Evolutionary conservation across 2,888 invertebrate species (phyloP), one percentile per base, ranked within the genome.

Genomic region (Amiota minor): DNA sequence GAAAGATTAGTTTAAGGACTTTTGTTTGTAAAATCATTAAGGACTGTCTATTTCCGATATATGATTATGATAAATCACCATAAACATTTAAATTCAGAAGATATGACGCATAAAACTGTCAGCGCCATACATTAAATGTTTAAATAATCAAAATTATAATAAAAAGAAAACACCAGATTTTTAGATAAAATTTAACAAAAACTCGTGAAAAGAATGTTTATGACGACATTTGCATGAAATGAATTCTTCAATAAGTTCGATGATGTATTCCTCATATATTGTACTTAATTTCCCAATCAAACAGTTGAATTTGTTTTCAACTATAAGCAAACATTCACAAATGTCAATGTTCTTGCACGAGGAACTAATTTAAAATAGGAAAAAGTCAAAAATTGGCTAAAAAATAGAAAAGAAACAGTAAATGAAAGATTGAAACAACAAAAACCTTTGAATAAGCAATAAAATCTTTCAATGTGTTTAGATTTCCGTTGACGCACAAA

Each of bases 401-500:
- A 62, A 23, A n/a, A 12, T 18, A 20, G 8, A 18, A 59, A 16
- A 56, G 16, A 61, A 62, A 35, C 23, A 49, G 12, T 35, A 50
- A 18, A 53, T 20, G 20, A 64, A 62, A 62, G 49, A 71, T 23
- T 35, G 61, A 55, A 72, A 14, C 47, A 59, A 46, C 47, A 35
- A 49, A n/a, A 53, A 59, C 6, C 35, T 35, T 35, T 49, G 18
- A 59, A 59, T 53, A 50, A 53, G 61, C 18, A 53, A 55, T 46
- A 2, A 56, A 71, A 71, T 35, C 50, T 65, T 74, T 74, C 50
- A 53, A 35, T 53, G 67, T 53, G 53, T 68, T 53, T 53, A 79
- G 79, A 79, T 81, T 85, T 86, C 85, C 86, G 81, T 79, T 86
- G 87, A 86, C 86, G 88, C 87, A 87, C 84, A 80, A 72, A 73